Percentiles rank a stretch among this genome's conserved stretches.
Conservation (phyloP, 2,113 vertebrate species). For the Nettapus auritus region DNA sequence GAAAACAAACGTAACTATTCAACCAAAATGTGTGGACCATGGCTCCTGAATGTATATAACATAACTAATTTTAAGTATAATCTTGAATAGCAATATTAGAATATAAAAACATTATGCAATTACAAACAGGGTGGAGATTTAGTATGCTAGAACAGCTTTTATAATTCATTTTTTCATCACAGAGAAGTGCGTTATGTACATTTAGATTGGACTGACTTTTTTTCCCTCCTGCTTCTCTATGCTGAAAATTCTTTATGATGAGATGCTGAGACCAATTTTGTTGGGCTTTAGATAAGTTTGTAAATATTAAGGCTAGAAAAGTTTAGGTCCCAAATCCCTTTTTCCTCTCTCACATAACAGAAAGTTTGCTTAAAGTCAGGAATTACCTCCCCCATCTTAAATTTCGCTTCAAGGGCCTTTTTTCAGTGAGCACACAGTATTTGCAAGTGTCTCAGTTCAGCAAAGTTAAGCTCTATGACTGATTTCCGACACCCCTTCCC, state of each 20-base stretch:
- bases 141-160: not conserved
- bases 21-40: not conserved
- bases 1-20: not conserved
- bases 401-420: not conserved
- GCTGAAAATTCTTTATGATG: not conserved
- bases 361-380: not conserved
- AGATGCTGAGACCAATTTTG: not conserved
- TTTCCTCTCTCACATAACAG: not conserved
- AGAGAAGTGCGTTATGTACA: not conserved
- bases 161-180: not conserved
- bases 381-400: not conserved
- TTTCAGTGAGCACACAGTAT: not conserved
- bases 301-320: not conserved
- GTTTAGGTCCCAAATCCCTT: not conserved
- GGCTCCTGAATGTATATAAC: not conserved
- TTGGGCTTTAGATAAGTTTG: not conserved
- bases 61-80: not conserved
- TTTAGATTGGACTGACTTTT: not conserved
- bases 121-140: not conserved
- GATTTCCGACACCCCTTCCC: not conserved
- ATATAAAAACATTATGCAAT: not conserved
- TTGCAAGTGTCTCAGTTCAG: not conserved
- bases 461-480: not conserved
- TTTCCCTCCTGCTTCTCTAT: not conserved
- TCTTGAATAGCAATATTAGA: not conserved